Evolutionary conservation across 2,888 invertebrate genomes (phyloP).

Genomic region (Rhagium mordax): DNA sequence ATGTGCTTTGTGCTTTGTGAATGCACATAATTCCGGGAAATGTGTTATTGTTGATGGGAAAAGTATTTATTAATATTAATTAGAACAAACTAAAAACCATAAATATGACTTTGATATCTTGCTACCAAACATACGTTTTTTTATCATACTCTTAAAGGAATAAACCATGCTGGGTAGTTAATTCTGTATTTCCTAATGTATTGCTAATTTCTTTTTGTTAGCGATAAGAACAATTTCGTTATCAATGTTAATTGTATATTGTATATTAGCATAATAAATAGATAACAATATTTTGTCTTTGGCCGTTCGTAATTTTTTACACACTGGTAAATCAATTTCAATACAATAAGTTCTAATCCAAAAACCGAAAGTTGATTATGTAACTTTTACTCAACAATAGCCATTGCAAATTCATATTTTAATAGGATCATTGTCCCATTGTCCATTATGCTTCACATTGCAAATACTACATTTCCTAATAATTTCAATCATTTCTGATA

Average conservation of each 20-base stretch:
- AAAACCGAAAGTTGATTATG: background rate
- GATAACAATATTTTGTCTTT: background rate
- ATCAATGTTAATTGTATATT: background rate
- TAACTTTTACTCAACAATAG: background rate
- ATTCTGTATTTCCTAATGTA: too few relatives aligned
- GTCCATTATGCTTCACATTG: background rate
- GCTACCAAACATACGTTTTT: background rate
- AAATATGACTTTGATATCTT: constrained; percentile 15
- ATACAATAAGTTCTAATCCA: background rate
- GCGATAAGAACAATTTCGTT: background rate
- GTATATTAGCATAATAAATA: background rate
- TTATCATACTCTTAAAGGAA: background rate
- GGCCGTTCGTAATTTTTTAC: background rate
- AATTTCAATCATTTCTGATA: background rate
- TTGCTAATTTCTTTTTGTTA: background rate
- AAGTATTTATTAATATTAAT: constrained; percentile 15
- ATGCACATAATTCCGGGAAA: constrained; percentile 19
- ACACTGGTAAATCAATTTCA: background rate
- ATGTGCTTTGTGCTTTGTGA: background rate
- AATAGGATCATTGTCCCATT: background rate
- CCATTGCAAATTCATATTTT: background rate
- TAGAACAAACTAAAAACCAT: constrained; percentile 8
- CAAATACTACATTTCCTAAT: background rate
- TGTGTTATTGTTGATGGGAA: constrained; percentile 10
- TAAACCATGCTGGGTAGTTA: too few relatives aligned